phyloP scores from a whole-genome alignment of 2,797 vertebrate species.

The Mycteria americana region DNA sequence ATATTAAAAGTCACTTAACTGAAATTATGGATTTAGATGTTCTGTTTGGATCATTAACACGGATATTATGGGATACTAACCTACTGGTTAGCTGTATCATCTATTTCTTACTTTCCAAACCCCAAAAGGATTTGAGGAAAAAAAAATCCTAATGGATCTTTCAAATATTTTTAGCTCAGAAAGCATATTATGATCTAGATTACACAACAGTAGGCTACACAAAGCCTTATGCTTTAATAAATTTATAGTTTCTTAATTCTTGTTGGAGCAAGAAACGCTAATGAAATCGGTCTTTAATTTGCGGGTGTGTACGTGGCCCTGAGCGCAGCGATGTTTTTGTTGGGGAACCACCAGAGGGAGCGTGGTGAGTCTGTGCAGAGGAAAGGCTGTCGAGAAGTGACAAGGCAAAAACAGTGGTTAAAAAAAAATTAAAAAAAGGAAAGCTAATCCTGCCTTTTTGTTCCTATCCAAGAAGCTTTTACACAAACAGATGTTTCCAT shows the following conservation, averaged over 20 bases:
- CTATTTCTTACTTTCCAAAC: background rate
- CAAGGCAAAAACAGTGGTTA: background rate
- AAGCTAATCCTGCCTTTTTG: background rate
- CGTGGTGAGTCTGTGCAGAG: background rate
- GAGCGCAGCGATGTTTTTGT: fast-evolving
- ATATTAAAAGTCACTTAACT: background rate
- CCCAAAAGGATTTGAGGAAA: background rate
- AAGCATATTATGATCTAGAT: background rate
- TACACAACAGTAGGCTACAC: background rate
- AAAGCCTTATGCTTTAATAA: background rate
- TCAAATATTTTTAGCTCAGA: background rate
- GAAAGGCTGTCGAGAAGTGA: fast-evolving
- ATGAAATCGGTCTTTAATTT: too few relatives aligned
- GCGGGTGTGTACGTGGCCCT: fast-evolving
- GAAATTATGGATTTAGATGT: background rate
- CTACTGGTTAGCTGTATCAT: background rate
- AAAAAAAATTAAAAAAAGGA: background rate
- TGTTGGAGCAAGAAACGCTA: background rate
- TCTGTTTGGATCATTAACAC: background rate
- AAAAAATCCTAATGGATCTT: background rate
- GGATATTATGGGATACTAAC: background rate
- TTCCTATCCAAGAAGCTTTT: background rate
- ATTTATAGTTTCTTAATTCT: background rate
- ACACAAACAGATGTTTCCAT: background rate
- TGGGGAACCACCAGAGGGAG: slow-evolving; percentile 1